Conservation (phyloP, 30 jellyfish, hydroid and myxozoan species). For the Morbakka virulenta region DNA sequence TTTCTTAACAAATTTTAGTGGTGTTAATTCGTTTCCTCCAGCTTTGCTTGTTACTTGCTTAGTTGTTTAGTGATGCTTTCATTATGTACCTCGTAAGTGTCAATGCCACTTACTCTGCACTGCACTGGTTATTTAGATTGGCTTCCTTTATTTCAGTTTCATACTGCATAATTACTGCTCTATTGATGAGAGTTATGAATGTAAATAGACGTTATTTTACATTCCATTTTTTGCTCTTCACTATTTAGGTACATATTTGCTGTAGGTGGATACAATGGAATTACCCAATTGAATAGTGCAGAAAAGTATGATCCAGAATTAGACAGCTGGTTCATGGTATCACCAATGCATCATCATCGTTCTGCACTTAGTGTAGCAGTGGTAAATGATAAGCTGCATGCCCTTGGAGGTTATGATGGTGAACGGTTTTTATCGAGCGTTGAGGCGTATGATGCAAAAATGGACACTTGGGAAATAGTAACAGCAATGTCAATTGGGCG, state of each 20-base stretch:
- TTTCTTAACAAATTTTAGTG: too few species aligned
- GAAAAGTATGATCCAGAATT: slow-evolving; percentile 78
- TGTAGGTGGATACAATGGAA: slow-evolving; percentile 95
- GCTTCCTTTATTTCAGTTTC: too few species aligned
- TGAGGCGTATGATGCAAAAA: slow-evolving; percentile 54
- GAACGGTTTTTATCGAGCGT: slow-evolving; percentile 73
- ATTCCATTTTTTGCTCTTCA: too few species aligned
- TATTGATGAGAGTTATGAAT: background rate
- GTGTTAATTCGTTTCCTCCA: too few species aligned
- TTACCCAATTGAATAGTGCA: slow-evolving; percentile 91
- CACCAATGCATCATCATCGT: slow-evolving; percentile 89
- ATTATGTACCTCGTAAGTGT: too few species aligned
- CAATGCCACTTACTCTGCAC: too few species aligned
- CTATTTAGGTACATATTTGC: slow-evolving; percentile 87
- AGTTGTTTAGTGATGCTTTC: too few species aligned
- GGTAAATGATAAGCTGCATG: slow-evolving; percentile 49
- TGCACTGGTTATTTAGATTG: too few species aligned
- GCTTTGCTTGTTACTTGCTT: too few species aligned
- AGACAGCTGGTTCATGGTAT: slow-evolving; percentile 72
- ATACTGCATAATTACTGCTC: too few species aligned
- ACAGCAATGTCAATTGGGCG: slow-evolving; percentile 59
- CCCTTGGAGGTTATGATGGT: slow-evolving; percentile 93
- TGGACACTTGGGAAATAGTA: slow-evolving; percentile 63
- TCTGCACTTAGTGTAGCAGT: slow-evolving; percentile 89
- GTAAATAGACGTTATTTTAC: background rate